These are phyloP conservation scores for Brachycybe producta DNA, from an alignment of 2,888 invertebrate genomes.

Conservation along the genomic window DNA sequence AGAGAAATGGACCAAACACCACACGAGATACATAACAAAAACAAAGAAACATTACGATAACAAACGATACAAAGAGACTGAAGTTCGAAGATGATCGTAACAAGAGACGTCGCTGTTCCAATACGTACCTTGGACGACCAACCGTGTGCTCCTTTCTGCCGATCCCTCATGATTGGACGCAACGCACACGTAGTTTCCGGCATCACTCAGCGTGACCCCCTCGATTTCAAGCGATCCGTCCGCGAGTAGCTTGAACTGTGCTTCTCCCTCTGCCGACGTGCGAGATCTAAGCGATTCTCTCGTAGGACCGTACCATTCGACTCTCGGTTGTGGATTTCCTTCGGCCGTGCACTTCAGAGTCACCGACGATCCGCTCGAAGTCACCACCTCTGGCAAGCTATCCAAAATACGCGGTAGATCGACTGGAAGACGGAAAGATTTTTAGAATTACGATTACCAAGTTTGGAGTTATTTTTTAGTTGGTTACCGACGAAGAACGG, in stretches of 20 bases:
- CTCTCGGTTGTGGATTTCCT: constrained; percentile 61
- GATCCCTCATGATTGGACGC: constrained; percentile 52
- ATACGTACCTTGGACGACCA: constrained; percentile 58
- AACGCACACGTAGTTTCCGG: constrained; percentile 71
- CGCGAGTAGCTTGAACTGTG: constrained; percentile 48
- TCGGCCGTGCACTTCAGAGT: constrained; percentile 59
- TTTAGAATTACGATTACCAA: no score
- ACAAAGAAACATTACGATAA: not conserved
- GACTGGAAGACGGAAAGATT: no score
- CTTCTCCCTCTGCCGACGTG: constrained; percentile 40
- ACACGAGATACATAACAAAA: not conserved
- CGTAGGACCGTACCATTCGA: constrained; percentile 54
- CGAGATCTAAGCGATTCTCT: constrained; percentile 33
- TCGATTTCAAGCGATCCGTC: constrained; percentile 72
- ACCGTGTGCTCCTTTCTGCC: constrained; percentile 36
- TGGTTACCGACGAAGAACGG: no score
- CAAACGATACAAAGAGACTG: no score
- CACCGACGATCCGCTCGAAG: constrained; percentile 58
- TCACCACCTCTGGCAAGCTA: constrained; percentile 46
- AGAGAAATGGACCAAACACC: not conserved
- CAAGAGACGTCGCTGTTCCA: no score
- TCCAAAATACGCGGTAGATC: constrained; percentile 13
- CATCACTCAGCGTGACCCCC: constrained; percentile 61
- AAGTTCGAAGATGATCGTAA: no score
- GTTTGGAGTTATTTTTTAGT: not conserved